Base-by-base conservation (phyloP, 2,113 vertebrate genomes). In the Anguilla rostrata region DNA sequence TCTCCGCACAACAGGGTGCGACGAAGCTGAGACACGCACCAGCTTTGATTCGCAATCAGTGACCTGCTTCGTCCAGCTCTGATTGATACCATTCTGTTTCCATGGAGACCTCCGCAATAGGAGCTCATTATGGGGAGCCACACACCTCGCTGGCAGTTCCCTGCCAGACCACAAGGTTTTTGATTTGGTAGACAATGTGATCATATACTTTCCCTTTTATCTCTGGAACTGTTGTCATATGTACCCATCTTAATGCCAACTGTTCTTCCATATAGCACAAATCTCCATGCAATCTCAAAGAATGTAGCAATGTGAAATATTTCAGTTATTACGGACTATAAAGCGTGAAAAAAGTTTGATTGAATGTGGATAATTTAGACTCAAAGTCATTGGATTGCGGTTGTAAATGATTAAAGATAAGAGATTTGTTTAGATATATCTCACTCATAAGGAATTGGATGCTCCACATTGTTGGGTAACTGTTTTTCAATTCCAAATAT, bases 81-180 rank as follows among this genome's bases (percentile, higher is more conserved):
- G 26, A 40, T 87, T 60, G n/a, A 60, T 63, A 66, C 29, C 53
- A 18, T 22, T 66, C 49, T 15, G 82, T 87, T 87, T 87, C 86
- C 82, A 84, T 87, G 82, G 82, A 84, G 39, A 87, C 82, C 66
- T 80, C 63, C 40, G 20, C 39, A 78, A 57, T 43, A 53, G 43
- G 49, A 79, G 40, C n/a, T 20, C 40, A 14, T 57, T 57, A 84
- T 60, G 8, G 15, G 14, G n/a, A 83, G 26, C 49, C 15, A 8
- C 1, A 9, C 26, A n/a, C 11, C 71, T 75, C 26, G 71, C 26
- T 26, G 8, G 71, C 60, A 66, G 18, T 20, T 26, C 18, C 18
- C 20, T 66, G 18, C 18, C 60, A 66, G 60, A 34, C n/a, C 71
- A 20, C 11, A 0, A 2, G 0, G 2, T 34, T 75, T 75, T 75